Evolutionary conservation across 2,113 vertebrate species (phyloP).

Genomic region (Rattus rattus): DNA sequence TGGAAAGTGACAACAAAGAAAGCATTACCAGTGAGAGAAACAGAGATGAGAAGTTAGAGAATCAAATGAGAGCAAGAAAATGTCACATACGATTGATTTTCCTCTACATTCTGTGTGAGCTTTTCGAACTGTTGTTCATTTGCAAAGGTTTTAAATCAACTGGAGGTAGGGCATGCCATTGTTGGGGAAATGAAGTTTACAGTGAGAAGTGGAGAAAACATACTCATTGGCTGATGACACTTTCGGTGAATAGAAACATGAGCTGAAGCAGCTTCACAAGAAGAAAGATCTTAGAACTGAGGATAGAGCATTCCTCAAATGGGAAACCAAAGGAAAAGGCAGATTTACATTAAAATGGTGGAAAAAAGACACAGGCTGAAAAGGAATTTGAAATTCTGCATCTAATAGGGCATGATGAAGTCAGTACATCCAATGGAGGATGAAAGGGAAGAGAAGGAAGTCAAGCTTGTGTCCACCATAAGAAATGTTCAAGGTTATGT

Average conservation of each 20-base stretch:
- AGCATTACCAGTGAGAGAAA: not conserved
- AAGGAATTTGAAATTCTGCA: not conserved
- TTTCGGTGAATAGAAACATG: not conserved
- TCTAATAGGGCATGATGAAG: not conserved
- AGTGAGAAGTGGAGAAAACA: not conserved
- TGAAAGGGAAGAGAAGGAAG: not conserved
- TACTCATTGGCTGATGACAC: not conserved
- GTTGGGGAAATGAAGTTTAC: not conserved
- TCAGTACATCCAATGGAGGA: not conserved
- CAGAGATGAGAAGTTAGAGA: not conserved
- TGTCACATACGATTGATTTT: not conserved
- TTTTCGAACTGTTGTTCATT: not conserved
- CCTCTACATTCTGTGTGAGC: not conserved
- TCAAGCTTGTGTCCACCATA: not conserved
- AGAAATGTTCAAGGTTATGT: not conserved
- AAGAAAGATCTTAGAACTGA: slow-evolving; percentile 3
- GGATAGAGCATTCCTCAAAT: not conserved
- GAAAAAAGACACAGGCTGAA: not conserved
- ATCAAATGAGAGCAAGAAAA: not conserved
- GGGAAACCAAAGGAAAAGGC: not conserved
- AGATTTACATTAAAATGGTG: not conserved
- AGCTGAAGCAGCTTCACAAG: not conserved
- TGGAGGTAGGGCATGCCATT: not conserved
- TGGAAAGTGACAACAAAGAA: not conserved
- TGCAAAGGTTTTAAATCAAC: not conserved